Evolutionary conservation across 1,140 invertebrate genomes (phyloP), one percentile per base, ranked within the genome.

Genomic region (Panulirus ornatus): DNA sequence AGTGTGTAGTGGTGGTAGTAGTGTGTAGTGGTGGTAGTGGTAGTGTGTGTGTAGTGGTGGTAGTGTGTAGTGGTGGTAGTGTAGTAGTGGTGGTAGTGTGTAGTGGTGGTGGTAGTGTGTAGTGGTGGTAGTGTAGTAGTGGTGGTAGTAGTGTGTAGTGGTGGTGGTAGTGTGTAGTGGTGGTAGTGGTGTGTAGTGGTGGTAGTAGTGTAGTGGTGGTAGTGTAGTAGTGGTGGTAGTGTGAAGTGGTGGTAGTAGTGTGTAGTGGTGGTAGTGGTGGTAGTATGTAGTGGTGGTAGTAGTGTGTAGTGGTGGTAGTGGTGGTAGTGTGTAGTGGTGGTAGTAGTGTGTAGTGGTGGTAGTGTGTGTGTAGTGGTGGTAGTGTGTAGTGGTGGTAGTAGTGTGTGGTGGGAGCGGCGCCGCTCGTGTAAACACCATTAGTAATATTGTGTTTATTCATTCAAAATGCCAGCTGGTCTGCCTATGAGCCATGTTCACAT

Each of bases 371-470:
- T n/a, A n/a, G n/a, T n/a, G n/a, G n/a, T n/a, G n/a, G n/a, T n/a
- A n/a, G n/a, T n/a, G n/a, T n/a, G 0, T 58, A 27, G 44, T 63
- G 34, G 79, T 44, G 42, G 19, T 81, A 36, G 51, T 1, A 16
- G 44, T 51, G 44, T n/a, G 78, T 27, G 78, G 40, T 8, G 73
- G 40, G 38, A 54, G 76, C 34, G 22, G 66, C 6, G 30, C 63
- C 34, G 78, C 11, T 9, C 83, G 51, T 76, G 91, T 84, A 91
- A 91, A 91, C 85, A 91, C 91, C 91, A 91, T 91, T 91, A 91
- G 85, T 36, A 84, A 91, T 91, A 91, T 91, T 91, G 91, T 91
- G 91, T 91, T 91, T 88, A 91, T 91, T 91, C 91, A 87, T 87
- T 86, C 84, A 86, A 91, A 83, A 83, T 70, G 73, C 71, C 51